A percentile compares a stretch with the other conserved stretches of the same genome.
phyloP scores from a whole-genome alignment of 2,113 vertebrate genomes.

The Serilophus lunatus region DNA sequence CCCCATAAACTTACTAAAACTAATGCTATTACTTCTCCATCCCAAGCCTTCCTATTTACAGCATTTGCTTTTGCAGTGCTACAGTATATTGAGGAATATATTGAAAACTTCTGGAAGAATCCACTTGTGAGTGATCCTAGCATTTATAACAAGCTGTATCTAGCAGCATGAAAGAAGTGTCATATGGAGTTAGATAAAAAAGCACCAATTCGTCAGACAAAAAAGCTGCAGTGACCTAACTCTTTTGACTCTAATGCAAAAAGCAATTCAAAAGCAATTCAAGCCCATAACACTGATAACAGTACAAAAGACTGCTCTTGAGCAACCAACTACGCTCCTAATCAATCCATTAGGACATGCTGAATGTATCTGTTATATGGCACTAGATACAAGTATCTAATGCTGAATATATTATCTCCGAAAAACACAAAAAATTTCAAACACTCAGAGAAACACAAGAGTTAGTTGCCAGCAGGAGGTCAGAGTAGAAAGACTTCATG shows the following conservation, averaged over 20 bases:
- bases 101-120: not conserved
- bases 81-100: not conserved
- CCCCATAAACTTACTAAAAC: not conserved
- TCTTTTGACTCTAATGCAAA: not conserved
- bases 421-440: not conserved
- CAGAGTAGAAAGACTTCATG: not conserved
- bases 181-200: not conserved
- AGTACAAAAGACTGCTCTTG: not conserved
- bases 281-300: rapidly evolving
- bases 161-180: not conserved
- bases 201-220: not conserved
- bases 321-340: not conserved
- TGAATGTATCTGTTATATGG: not conserved
- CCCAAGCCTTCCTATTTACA: not conserved
- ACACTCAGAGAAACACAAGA: not conserved
- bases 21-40: not conserved
- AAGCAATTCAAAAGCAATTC: not conserved
- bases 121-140: not conserved
- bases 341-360: not conserved
- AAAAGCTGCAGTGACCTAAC: not conserved
- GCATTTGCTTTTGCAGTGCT: not conserved
- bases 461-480: not conserved
- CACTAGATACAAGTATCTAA: not conserved
- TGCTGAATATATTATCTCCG: not conserved
- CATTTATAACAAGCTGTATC: not conserved